phyloP scores from a whole-genome alignment of 2,888 invertebrate genomes.

The Synergus laeviventris region DNA sequence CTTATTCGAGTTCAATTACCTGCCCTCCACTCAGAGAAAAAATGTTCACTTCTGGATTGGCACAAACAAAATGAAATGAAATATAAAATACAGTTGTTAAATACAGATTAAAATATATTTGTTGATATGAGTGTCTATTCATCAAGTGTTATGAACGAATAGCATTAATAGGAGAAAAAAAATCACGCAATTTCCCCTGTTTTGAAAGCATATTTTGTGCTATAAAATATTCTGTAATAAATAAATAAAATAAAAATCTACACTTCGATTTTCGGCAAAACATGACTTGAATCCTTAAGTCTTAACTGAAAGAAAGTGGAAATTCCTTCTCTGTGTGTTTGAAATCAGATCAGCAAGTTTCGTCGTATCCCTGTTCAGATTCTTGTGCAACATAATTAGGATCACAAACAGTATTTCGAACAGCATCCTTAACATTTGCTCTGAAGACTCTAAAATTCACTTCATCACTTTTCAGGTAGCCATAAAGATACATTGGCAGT shows the following conservation, averaged over 20 bases:
- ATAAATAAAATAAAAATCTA: neutral
- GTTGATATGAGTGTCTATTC: neutral
- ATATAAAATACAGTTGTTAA: too few relatives aligned
- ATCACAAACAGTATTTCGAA: slow-evolving; percentile 84
- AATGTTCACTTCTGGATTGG: neutral
- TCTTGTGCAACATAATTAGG: slow-evolving; percentile 75
- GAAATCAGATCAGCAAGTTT: slow-evolving; percentile 11
- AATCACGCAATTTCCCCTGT: too few relatives aligned
- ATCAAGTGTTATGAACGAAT: too few relatives aligned
- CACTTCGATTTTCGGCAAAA: too few relatives aligned
- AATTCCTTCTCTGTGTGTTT: neutral
- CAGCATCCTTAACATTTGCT: slow-evolving; percentile 81
- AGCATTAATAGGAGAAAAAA: too few relatives aligned
- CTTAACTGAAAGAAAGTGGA: neutral
- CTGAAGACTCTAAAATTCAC: slow-evolving; percentile 86
- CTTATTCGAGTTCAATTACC: neutral
- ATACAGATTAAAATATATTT: neutral
- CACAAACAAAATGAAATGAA: neutral
- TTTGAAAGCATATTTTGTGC: neutral
- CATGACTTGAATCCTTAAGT: neutral
- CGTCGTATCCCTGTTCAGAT: slow-evolving; percentile 7
- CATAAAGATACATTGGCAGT: slow-evolving; percentile 85
- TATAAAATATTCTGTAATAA: neutral
- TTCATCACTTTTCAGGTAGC: slow-evolving; percentile 80
- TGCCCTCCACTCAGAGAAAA: neutral